Percentiles rank a stretch among this genome's conserved stretches.
These are phyloP conservation scores for Rhynchonycteris naso DNA, from an alignment of 2,797 vertebrate species.

Conservation along the genomic window DNA sequence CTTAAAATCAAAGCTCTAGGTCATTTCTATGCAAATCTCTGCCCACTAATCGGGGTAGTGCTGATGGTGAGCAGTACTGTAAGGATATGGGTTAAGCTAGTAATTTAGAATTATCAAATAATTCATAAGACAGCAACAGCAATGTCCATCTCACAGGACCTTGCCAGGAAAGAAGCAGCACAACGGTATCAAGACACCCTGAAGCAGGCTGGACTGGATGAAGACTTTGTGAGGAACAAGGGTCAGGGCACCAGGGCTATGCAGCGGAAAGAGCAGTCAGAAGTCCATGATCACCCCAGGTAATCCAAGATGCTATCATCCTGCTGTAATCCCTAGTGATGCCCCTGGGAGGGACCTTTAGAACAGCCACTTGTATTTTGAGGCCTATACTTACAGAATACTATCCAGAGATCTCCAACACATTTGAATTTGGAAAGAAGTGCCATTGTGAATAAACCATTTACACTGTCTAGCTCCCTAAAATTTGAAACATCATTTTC, in stretches of 20 bases:
- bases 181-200: constrained; percentile 89
- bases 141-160: constrained; percentile 62
- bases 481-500: constrained; percentile 49
- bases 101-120: constrained; percentile 7
- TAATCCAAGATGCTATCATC: constrained; percentile 67
- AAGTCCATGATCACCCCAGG: constrained; percentile 82
- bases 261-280: constrained; percentile 73
- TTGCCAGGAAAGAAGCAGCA: constrained; percentile 90
- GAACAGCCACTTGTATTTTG: not conserved
- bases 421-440: not conserved
- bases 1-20: not conserved
- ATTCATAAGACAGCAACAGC: not conserved
- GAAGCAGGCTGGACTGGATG: constrained; percentile 89
- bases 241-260: constrained; percentile 81
- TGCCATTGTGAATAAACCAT: not conserved
- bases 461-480: constrained; percentile 24
- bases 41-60: not conserved
- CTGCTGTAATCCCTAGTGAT: not conserved
- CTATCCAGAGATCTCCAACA: not conserved
- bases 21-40: constrained; percentile 13
- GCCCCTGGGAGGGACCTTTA: not conserved
- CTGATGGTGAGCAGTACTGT: not conserved
- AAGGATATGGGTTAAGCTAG: not conserved
- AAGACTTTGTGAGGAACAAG: constrained; percentile 92
- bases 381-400: not conserved